Evolutionary conservation across 2,888 invertebrate species (phyloP).

Genomic region (Macroteleia sp.): DNA sequence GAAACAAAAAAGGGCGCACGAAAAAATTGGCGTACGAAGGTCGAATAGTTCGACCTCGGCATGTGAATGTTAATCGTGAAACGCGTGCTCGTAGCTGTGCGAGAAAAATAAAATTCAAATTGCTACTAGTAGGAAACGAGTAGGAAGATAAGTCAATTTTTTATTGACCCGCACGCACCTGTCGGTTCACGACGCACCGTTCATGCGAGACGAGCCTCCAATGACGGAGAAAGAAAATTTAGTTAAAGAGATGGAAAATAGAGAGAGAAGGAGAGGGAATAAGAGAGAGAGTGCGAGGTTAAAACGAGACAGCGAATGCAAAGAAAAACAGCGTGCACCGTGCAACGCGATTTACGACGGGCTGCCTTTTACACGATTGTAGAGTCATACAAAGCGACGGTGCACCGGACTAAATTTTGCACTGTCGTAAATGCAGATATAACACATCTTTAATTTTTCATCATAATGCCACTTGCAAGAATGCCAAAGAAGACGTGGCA

Average conservation of each 20-base stretch:
- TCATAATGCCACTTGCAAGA: not conserved
- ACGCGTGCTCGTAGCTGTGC: slow-evolving; percentile 28
- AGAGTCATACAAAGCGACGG: slow-evolving; percentile 7
- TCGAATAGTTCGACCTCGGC: slow-evolving; percentile 39
- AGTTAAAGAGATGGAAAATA: too few relatives aligned
- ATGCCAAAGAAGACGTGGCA: not conserved
- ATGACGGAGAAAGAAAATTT: too few relatives aligned
- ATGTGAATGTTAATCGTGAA: slow-evolving; percentile 46
- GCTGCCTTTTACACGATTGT: slow-evolving; percentile 8
- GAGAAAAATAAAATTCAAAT: slow-evolving; percentile 50
- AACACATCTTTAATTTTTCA: slow-evolving; percentile 49
- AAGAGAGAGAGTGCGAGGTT: not conserved
- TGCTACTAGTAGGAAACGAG: slow-evolving; percentile 43
- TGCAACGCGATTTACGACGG: slow-evolving; percentile 30
- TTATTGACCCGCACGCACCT: slow-evolving; percentile 52
- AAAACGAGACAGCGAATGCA: slow-evolving; percentile 21
- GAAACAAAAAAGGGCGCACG: slow-evolving; percentile 3
- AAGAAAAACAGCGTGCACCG: slow-evolving; percentile 28
- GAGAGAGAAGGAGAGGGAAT: slow-evolving; percentile 9
- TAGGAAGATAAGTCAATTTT: slow-evolving; percentile 61
- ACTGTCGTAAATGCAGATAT: slow-evolving; percentile 37
- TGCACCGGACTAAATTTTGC: slow-evolving; percentile 27
- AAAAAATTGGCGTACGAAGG: slow-evolving; percentile 26
- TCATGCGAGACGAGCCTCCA: too few relatives aligned
- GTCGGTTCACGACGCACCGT: slow-evolving; percentile 24